Evolutionary conservation across 2,888 invertebrate species (phyloP).

Genomic region (Leucozona laternaria): DNA sequence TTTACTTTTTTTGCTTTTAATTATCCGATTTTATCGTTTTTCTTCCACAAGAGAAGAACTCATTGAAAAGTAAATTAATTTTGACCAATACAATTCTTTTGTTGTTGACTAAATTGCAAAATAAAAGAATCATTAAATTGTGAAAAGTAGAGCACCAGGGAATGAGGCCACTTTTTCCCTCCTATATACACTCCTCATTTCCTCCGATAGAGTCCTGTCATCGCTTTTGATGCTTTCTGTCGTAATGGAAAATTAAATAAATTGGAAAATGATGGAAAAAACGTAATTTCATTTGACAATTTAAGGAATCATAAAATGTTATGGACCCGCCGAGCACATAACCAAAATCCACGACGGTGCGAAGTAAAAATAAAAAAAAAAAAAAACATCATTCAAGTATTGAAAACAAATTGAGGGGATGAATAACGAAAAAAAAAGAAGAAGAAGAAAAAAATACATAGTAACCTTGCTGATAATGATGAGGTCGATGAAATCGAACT

Average conservation of each 20-base stretch:
- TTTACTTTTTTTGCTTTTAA: slow-evolving; percentile 26
- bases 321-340: slow-evolving; percentile 26
- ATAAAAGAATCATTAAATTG: slow-evolving; percentile 55
- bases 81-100: slow-evolving; percentile 34
- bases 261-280: slow-evolving; percentile 58
- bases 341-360: slow-evolving; percentile 1
- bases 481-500: slow-evolving; percentile 31
- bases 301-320: slow-evolving; percentile 59
- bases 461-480: slow-evolving; percentile 20
- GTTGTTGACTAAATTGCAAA: slow-evolving; percentile 30
- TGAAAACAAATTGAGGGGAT: slow-evolving; percentile 32
- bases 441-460: background rate
- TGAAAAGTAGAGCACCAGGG: slow-evolving; percentile 22
- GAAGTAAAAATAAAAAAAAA: background rate
- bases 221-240: slow-evolving; percentile 18
- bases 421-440: background rate
- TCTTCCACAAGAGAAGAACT: slow-evolving; percentile 5
- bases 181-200: background rate
- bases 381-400: slow-evolving; percentile 16
- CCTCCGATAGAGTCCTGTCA: background rate
- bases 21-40: slow-evolving; percentile 38
- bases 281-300: slow-evolving; percentile 64
- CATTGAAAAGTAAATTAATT: slow-evolving; percentile 46
- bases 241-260: slow-evolving; percentile 49
- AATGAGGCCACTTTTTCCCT: slow-evolving; percentile 17